These are phyloP conservation scores for Morbakka virulenta DNA, from an alignment of 30 jellyfish, hydroid and myxozoan species.

Conservation along the genomic window DNA sequence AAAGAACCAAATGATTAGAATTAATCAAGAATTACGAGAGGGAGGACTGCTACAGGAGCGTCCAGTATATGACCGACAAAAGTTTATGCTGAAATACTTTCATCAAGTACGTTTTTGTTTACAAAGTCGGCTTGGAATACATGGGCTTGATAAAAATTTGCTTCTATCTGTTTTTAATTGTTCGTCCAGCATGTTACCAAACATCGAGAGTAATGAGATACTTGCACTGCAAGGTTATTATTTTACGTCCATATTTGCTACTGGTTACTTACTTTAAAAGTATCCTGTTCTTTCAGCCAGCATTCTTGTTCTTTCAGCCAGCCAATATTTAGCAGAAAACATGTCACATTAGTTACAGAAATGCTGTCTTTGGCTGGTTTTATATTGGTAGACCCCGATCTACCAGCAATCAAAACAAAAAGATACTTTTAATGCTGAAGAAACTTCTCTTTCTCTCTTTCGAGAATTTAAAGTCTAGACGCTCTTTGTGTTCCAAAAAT, in stretches of 20 bases:
- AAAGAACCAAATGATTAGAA: constrained; percentile 1
- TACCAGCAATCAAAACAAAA: constrained; percentile 39
- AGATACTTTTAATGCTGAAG: too few species aligned
- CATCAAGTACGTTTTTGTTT: constrained; percentile 67
- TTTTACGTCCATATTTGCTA: constrained; percentile 14
- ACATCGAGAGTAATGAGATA: constrained; percentile 2
- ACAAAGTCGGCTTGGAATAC: constrained; percentile 63
- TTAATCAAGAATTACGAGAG: constrained; percentile 25
- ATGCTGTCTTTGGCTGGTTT: constrained; percentile 71
- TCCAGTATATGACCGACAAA: constrained; percentile 44
- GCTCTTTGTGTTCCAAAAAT: too few species aligned
- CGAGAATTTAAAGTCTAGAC: too few species aligned
- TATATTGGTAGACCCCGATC: constrained; percentile 62
- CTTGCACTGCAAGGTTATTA: constrained; percentile 66
- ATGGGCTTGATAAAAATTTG: constrained; percentile 32
- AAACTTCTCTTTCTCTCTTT: too few species aligned
- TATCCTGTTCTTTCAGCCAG: constrained; percentile 57
- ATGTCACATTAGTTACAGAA: constrained; percentile 52
- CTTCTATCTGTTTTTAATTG: constrained; percentile 60
- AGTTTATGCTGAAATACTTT: constrained; percentile 61
- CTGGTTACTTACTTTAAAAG: constrained; percentile 31
- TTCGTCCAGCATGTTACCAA: not conserved
- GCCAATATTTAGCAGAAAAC: constrained; percentile 40
- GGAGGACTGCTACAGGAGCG: not conserved
- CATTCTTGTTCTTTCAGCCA: constrained; percentile 24